Conservation (phyloP, 2,113 vertebrate species). For the Leptodactylus fuscus region DNA sequence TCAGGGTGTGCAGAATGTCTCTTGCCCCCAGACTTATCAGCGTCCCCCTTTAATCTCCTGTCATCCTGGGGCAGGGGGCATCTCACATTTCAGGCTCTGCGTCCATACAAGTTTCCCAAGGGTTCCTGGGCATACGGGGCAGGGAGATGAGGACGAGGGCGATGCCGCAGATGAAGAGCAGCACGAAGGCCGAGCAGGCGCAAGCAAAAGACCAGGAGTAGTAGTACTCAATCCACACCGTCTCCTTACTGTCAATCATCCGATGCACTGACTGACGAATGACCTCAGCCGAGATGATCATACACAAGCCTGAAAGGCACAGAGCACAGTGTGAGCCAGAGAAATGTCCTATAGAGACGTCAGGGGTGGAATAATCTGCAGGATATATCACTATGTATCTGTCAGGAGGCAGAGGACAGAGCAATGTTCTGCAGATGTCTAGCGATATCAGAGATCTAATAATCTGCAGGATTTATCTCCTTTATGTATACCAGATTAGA, state of each 20-base stretch:
- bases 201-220: constrained; percentile 95
- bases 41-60: no score
- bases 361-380: no score
- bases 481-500: no score
- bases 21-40: neutral
- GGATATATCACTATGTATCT: no score
- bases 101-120: constrained; percentile 98
- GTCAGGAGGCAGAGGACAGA: neutral
- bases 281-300: constrained; percentile 93
- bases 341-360: neutral
- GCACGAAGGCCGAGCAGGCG: constrained; percentile 83
- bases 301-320: constrained; percentile 83
- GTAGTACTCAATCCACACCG: constrained; percentile 85
- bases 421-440: neutral
- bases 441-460: neutral
- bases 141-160: constrained; percentile 88
- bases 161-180: constrained; percentile 89
- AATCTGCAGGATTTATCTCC: neutral
- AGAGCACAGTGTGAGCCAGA: no score
- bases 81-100: constrained; percentile 84
- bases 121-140: constrained; percentile 94
- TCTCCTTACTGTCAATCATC: constrained; percentile 94
- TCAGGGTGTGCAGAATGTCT: neutral
- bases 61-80: neutral
- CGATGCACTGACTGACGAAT: constrained; percentile 94